These are phyloP conservation scores for Casuarius casuarius DNA, from an alignment of 2,113 vertebrate species.

Conservation along the genomic window DNA sequence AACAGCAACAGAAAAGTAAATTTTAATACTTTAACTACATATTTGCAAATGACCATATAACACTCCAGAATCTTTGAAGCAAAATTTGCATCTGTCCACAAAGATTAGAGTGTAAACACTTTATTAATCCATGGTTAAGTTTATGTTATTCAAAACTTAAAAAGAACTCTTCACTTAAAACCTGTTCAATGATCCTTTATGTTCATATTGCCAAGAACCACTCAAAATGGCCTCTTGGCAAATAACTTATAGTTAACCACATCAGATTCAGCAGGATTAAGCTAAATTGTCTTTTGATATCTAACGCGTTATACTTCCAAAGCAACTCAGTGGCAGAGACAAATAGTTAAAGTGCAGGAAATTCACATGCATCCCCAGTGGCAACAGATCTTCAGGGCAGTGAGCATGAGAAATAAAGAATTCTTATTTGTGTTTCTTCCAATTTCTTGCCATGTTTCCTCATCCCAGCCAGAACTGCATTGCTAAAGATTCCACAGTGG, in stretches of 20 bases:
- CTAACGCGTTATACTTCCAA: slow-evolving; percentile 32
- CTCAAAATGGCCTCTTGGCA: slow-evolving; percentile 39
- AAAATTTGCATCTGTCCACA: not conserved
- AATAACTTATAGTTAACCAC: slow-evolving; percentile 54
- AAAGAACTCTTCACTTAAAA: slow-evolving; percentile 24
- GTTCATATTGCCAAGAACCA: slow-evolving; percentile 43
- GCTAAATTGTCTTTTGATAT: slow-evolving; percentile 65
- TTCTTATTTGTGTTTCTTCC: slow-evolving; percentile 76
- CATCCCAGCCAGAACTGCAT: slow-evolving; percentile 71
- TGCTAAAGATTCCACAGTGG: slow-evolving; percentile 80
- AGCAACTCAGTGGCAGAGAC: slow-evolving; percentile 44
- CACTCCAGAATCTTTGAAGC: not conserved
- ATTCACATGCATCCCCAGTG: slow-evolving; percentile 69
- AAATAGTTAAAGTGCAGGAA: slow-evolving; percentile 67
- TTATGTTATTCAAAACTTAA: not conserved
- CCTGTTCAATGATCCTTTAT: slow-evolving; percentile 32
- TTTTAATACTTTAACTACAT: not conserved
- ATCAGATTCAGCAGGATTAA: slow-evolving; percentile 62
- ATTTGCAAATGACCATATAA: not conserved
- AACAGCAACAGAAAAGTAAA: not conserved
- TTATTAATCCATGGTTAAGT: not conserved
- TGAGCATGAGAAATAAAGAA: slow-evolving; percentile 73
- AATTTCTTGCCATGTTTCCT: slow-evolving; percentile 77
- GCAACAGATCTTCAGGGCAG: slow-evolving; percentile 62
- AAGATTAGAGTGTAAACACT: slow-evolving; percentile 6